Evolutionary conservation across 2,797 vertebrate genomes (phyloP).

Genomic region (Microctenopoma steveboyesi): DNA sequence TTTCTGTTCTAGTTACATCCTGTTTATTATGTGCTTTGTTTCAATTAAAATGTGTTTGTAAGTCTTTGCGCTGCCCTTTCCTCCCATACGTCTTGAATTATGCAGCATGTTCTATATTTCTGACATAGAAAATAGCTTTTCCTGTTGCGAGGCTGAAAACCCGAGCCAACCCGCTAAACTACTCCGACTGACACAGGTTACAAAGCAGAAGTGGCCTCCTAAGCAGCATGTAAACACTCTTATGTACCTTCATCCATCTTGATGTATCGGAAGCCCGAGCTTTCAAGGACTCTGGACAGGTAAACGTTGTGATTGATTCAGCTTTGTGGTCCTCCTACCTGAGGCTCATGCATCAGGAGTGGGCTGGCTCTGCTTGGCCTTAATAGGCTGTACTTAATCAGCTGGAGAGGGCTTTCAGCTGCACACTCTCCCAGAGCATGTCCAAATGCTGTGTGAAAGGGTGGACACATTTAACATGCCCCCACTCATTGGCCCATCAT

Average conservation of each 20-base stretch:
- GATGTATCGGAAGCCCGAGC: slow-evolving; percentile 32
- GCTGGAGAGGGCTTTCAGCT: slow-evolving; percentile 62
- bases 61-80: slow-evolving; percentile 16
- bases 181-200: slow-evolving; percentile 11
- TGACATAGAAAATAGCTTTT: slow-evolving; percentile 30
- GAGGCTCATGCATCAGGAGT: slow-evolving; percentile 30
- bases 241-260: slow-evolving; percentile 39
- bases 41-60: slow-evolving; percentile 21
- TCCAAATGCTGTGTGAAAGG: slow-evolving; percentile 51
- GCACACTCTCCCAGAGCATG: slow-evolving; percentile 32
- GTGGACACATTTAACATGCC: slow-evolving; percentile 63
- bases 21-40: slow-evolving; percentile 20
- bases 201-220: slow-evolving; percentile 8
- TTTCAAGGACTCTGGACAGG: slow-evolving; percentile 53
- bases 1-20: slow-evolving; percentile 12
- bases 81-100: slow-evolving; percentile 42
- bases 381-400: slow-evolving; percentile 72
- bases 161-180: slow-evolving; percentile 8
- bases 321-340: slow-evolving; percentile 34
- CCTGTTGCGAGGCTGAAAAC: slow-evolving; percentile 27
- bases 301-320: slow-evolving; percentile 63
- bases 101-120: slow-evolving; percentile 38
- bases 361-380: slow-evolving; percentile 33
- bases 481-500: slow-evolving; percentile 53
- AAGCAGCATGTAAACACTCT: slow-evolving; percentile 28